phyloP scores from a whole-genome alignment of 2,113 vertebrate species.

The Oostethus manadensis region DNA sequence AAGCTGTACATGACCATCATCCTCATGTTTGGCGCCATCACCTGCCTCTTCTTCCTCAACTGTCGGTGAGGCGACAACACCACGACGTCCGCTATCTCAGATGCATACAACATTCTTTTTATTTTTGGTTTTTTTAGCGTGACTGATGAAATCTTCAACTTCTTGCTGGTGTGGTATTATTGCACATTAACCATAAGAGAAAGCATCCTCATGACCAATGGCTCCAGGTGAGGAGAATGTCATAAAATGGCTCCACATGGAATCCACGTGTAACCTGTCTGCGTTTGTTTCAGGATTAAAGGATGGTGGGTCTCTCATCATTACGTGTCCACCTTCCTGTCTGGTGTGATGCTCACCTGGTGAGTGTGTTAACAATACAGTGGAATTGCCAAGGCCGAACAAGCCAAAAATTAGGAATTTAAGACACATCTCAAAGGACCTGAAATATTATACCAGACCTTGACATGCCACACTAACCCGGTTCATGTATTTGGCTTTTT shows the following conservation, averaged over 20 bases:
- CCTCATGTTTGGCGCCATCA: constrained; percentile 86
- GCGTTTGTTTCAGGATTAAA: constrained; percentile 78
- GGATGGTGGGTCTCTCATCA: constrained; percentile 99
- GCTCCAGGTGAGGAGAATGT: constrained; percentile 79
- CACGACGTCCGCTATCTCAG: not conserved
- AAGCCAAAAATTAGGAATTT: not conserved
- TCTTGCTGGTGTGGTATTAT: constrained; percentile 96
- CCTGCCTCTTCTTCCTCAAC: constrained; percentile 89
- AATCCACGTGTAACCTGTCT: not conserved
- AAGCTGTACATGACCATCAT: constrained; percentile 97
- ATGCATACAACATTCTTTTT: not conserved
- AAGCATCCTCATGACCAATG: constrained; percentile 94
- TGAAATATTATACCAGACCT: too few relatives aligned
- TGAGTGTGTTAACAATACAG: constrained; percentile 53
- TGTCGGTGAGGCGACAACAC: constrained; percentile 75
- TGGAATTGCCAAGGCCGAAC: not conserved
- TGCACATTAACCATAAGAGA: constrained; percentile 95
- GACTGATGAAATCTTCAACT: constrained; percentile 96
- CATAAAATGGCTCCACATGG: not conserved
- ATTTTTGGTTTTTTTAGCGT: constrained; percentile 70
- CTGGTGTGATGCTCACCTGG: constrained; percentile 97
- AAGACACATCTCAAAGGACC: too few relatives aligned
- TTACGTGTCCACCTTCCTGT: constrained; percentile 94
- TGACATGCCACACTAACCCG: too few relatives aligned
- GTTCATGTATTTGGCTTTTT: too few relatives aligned